phyloP scores from a whole-genome alignment of 2,113 vertebrate species.

The Quiscalus mexicanus region DNA sequence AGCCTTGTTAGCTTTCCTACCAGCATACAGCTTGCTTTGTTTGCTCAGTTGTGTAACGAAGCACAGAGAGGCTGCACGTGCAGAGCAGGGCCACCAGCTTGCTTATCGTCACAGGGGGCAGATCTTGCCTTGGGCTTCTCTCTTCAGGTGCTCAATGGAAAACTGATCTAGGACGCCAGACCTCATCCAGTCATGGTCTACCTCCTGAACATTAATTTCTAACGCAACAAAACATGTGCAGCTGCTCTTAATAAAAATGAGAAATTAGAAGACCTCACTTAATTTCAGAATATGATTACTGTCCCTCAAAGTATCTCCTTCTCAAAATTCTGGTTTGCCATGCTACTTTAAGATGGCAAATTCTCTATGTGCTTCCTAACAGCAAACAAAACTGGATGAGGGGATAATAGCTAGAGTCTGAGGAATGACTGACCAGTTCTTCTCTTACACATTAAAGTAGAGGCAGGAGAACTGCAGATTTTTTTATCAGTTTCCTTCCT shows the following conservation, averaged over 20 bases:
- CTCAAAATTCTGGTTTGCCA: neutral
- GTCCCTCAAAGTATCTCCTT: neutral
- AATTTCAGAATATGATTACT: neutral
- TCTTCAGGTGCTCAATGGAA: neutral
- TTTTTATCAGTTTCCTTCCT: neutral
- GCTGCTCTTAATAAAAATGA: neutral
- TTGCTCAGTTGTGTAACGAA: neutral
- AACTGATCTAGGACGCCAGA: neutral
- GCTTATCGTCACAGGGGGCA: neutral
- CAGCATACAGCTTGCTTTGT: neutral
- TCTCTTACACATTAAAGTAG: neutral
- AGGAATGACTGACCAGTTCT: neutral
- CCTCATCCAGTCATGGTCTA: neutral
- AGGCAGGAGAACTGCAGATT: neutral
- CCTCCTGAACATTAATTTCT: fast-evolving
- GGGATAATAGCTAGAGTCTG: neutral
- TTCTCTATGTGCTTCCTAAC: neutral
- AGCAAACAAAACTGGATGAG: neutral
- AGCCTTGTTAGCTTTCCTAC: neutral
- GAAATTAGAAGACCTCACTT: neutral
- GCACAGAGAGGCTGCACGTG: neutral
- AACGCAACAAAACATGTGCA: neutral
- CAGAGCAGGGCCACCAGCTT: neutral
- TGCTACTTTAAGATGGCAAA: neutral
- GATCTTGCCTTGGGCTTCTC: neutral